Evolutionary conservation across 2,797 vertebrate genomes (phyloP).

Genomic region (Lutjanus campechanus): DNA sequence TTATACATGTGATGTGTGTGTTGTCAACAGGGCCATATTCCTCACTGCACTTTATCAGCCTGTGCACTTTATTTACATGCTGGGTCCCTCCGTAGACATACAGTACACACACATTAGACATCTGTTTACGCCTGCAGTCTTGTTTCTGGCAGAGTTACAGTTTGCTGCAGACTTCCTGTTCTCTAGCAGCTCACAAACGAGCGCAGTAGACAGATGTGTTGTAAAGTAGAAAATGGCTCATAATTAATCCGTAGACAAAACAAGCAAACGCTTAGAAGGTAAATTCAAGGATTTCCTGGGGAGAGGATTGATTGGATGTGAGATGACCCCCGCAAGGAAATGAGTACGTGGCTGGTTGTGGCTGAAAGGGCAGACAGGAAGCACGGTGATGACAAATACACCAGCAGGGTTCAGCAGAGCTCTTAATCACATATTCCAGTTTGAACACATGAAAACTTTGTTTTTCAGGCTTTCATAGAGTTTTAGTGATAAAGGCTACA

Average conservation of each 20-base stretch:
- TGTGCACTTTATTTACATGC: slow-evolving; percentile 52
- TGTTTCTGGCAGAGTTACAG: slow-evolving; percentile 6
- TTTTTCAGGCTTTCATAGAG: neutral
- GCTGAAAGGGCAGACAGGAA: slow-evolving; percentile 22
- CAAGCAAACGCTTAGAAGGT: slow-evolving; percentile 29
- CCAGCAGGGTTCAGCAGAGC: neutral
- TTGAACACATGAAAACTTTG: neutral
- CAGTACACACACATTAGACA: slow-evolving; percentile 18
- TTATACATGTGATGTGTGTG: slow-evolving; percentile 28
- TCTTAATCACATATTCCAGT: neutral
- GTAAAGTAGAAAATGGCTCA: neutral
- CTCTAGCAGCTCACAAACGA: slow-evolving; percentile 3
- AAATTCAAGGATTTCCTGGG: slow-evolving; percentile 37
- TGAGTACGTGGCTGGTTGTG: neutral
- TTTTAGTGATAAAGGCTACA: neutral
- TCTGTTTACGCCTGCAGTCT: slow-evolving; percentile 24
- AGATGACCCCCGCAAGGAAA: slow-evolving; percentile 32
- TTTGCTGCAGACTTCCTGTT: slow-evolving; percentile 32
- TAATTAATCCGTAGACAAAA: slow-evolving; percentile 24
- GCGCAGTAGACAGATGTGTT: neutral
- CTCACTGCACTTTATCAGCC: slow-evolving; percentile 49
- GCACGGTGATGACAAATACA: slow-evolving; percentile 17
- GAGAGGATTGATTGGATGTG: slow-evolving; percentile 33
- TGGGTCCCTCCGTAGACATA: slow-evolving; percentile 10
- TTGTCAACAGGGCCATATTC: slow-evolving; percentile 30